These are phyloP conservation scores for Prionace glauca DNA, from an alignment of 2,797 vertebrate genomes.

Conservation along the genomic window DNA sequence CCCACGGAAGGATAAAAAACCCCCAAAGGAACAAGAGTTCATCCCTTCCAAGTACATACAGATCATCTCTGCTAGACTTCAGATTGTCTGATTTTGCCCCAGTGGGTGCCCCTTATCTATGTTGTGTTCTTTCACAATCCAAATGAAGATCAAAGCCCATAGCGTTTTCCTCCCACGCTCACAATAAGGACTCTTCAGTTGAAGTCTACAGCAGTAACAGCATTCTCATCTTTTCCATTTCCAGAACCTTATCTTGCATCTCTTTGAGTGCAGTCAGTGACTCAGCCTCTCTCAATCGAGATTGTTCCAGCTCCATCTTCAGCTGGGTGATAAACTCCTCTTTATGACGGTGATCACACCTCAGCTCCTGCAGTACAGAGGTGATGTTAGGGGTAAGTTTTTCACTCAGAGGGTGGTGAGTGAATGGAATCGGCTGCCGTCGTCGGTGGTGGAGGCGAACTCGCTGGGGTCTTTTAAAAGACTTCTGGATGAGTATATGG, in stretches of 20 bases:
- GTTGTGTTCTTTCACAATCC: neutral
- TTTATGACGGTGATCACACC: constrained; percentile 63
- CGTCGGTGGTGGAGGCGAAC: no score
- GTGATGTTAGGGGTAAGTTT: no score
- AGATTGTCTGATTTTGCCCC: neutral
- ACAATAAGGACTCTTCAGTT: neutral
- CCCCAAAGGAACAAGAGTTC: no score
- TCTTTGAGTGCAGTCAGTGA: constrained; percentile 79
- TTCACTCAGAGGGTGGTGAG: no score
- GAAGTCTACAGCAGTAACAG: neutral
- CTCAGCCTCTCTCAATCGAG: constrained; percentile 74
- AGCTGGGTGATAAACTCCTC: constrained; percentile 76
- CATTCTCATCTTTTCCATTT: constrained; percentile 79
- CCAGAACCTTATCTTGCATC: constrained; percentile 92
- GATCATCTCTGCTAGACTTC: neutral
- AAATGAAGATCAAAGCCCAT: neutral
- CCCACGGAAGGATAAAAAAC: no score
- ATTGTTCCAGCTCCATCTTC: constrained; percentile 82
- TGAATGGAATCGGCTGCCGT: no score
- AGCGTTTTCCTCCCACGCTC: neutral
- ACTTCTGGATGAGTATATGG: no score
- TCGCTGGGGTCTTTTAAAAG: no score
- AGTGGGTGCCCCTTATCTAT: neutral
- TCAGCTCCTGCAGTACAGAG: constrained; percentile 44
- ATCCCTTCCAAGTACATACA: no score